A percentile compares a stretch with the other conserved stretches of the same genome.
These are phyloP conservation scores for Cercopithecus mona DNA, from an alignment of 2,113 vertebrate genomes.

Conservation along the genomic window DNA sequence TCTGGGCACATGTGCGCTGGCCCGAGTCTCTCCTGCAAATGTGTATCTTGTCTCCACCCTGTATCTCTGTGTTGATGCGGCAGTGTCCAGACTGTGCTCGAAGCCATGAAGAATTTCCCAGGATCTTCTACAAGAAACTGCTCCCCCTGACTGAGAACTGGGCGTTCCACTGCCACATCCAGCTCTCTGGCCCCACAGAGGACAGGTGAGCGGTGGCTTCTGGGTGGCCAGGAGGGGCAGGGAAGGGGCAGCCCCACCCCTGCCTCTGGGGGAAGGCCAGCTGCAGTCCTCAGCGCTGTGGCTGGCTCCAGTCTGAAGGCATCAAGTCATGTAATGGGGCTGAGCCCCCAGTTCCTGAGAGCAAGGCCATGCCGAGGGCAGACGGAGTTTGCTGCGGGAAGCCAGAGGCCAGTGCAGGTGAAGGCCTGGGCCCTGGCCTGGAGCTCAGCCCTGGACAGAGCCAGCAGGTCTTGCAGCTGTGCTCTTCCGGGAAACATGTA, in stretches of 20 bases:
- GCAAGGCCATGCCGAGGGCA: not conserved
- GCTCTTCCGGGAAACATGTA: not conserved
- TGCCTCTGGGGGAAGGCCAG: not conserved
- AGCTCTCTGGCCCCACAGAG: too few species aligned
- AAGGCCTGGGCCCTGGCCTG: not conserved
- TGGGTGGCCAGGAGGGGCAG: too few species aligned
- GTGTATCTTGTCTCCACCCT: fast-evolving
- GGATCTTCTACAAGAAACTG: not conserved
- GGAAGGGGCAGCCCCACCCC: too few species aligned
- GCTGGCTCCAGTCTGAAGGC: not conserved
- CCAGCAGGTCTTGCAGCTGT: not conserved
- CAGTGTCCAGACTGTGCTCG: not conserved
- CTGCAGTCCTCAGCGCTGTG: not conserved
- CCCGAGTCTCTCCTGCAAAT: not conserved
- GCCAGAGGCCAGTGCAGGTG: not conserved
- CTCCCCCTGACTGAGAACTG: not conserved
- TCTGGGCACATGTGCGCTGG: fast-evolving
- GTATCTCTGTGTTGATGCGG: fast-evolving
- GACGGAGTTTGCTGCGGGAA: not conserved
- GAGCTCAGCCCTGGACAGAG: not conserved
- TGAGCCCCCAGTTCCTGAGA: not conserved
- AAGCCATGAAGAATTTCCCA: not conserved
- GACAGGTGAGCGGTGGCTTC: not conserved
- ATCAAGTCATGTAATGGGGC: not conserved
- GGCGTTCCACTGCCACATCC: not conserved